phyloP scores from a whole-genome alignment of 2,888 invertebrate species.

The Dicyrtomina minuta region DNA sequence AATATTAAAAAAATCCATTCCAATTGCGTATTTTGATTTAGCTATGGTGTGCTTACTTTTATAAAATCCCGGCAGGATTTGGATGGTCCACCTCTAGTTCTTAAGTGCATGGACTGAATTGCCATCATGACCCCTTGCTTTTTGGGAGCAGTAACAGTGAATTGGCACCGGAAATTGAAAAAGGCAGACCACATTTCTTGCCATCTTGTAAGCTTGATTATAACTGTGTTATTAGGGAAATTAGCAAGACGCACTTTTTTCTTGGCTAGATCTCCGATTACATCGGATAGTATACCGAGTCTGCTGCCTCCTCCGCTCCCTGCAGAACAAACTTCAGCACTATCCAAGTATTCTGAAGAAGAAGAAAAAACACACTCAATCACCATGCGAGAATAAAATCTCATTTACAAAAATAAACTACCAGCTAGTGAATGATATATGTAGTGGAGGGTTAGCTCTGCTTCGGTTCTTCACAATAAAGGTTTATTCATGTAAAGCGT shows the following conservation, averaged over 20 bases:
- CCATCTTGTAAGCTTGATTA: slow-evolving; percentile 50
- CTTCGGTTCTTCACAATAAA: no score
- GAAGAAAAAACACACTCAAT: slow-evolving; percentile 20
- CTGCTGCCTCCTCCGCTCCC: slow-evolving; percentile 26
- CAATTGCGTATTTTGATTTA: not conserved
- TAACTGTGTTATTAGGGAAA: slow-evolving; percentile 50
- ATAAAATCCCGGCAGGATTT: slow-evolving; percentile 44
- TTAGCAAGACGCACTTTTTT: slow-evolving; percentile 49
- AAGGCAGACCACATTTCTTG: slow-evolving; percentile 45
- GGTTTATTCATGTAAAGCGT: no score
- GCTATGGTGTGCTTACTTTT: slow-evolving; percentile 33
- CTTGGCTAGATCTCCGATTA: slow-evolving; percentile 38
- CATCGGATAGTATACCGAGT: slow-evolving; percentile 25
- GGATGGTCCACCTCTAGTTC: slow-evolving; percentile 26
- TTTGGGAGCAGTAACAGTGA: slow-evolving; percentile 50
- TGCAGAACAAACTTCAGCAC: slow-evolving; percentile 48
- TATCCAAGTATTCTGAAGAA: slow-evolving; percentile 50
- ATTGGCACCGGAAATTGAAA: slow-evolving; percentile 47
- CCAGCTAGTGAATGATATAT: no score
- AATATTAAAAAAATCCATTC: not conserved
- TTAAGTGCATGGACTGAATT: slow-evolving; percentile 32
- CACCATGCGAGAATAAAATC: no score
- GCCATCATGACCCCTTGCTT: slow-evolving; percentile 50
- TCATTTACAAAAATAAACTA: no score
- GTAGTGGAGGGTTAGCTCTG: no score